Evolutionary conservation across 2,113 vertebrate species (phyloP).

Genomic region (Rostratula benghalensis): DNA sequence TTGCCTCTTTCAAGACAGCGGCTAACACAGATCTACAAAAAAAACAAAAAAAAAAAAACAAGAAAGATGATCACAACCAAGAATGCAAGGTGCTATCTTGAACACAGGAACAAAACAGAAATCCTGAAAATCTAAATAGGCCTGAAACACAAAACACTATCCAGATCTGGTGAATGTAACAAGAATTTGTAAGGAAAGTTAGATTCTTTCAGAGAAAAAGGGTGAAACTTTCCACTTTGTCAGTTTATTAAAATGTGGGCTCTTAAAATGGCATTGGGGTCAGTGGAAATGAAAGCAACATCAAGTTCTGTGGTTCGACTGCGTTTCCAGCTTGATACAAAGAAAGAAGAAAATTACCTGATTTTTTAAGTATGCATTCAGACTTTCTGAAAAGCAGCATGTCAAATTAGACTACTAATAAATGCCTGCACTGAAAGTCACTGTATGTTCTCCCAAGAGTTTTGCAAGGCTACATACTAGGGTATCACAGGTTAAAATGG

Average conservation of each 20-base stretch:
- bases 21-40: conserved; percentile 85
- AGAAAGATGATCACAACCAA: not conserved
- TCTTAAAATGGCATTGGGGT: not conserved
- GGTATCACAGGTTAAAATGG: not conserved
- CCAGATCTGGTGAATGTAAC: not conserved
- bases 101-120: not conserved
- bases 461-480: not conserved
- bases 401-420: not conserved
- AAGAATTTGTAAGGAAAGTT: conserved; percentile 9
- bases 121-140: not conserved
- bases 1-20: conserved; percentile 95
- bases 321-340: not conserved
- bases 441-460: not conserved
- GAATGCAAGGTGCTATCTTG: not conserved
- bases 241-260: conserved; percentile 13
- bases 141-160: conserved; percentile 16
- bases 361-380: not conserved
- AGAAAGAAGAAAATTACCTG: not conserved
- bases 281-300: not conserved
- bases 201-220: conserved; percentile 21
- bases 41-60: not conserved
- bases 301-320: not conserved
- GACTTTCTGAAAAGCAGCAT: not conserved
- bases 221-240: conserved; percentile 33
- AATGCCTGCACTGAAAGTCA: not conserved